Evolutionary conservation across 2,113 vertebrate species (phyloP), one percentile per base, ranked within the genome.

Genomic region (Nansenia antarctica): DNA sequence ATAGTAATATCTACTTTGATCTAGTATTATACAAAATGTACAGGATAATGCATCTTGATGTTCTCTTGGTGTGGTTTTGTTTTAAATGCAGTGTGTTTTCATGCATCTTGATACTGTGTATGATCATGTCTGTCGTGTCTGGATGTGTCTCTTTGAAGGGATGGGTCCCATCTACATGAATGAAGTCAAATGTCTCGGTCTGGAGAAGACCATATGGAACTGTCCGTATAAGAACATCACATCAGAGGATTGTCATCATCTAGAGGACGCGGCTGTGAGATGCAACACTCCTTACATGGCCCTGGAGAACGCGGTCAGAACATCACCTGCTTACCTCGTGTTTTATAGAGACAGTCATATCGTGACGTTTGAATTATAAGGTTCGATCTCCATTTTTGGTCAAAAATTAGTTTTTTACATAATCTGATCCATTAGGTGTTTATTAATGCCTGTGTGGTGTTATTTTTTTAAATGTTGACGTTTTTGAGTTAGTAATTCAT

Each of bases 271-370:
- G 0, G 93, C 85, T 0, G 86, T 98, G 9, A 93, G 93, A 78
- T 99, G 98, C 89, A 96, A 96, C 82, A 47, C 94, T 20, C 97
- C 97, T 31, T 93, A 97, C 90, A 94, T 95, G 90, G 96, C 92
- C 67, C 89, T 91, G 2, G 97, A 99, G 74, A 92, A 88, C 76
- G 90, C 85, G 98, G 98, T 99, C 91, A 93, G 94, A 87, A n/a
- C 29, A 22, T 5, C 42, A 52, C 57, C 9, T 52, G 8, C 22
- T n/a, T 4, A 42, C 18, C 15, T 42, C 39, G 12, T 1, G 39
- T 42, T 42, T 42, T 18, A 42, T 18, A 15, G 39, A 1, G 1
- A 42, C n/a, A n/a, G n/a, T n/a, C n/a, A n/a, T n/a, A n/a, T n/a
- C n/a, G n/a, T n/a, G n/a, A n/a, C n/a, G n/a, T n/a, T n/a, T n/a